Evolutionary conservation across 2,888 invertebrate genomes (phyloP).

Genomic region (Megalurothrips usitatus): DNA sequence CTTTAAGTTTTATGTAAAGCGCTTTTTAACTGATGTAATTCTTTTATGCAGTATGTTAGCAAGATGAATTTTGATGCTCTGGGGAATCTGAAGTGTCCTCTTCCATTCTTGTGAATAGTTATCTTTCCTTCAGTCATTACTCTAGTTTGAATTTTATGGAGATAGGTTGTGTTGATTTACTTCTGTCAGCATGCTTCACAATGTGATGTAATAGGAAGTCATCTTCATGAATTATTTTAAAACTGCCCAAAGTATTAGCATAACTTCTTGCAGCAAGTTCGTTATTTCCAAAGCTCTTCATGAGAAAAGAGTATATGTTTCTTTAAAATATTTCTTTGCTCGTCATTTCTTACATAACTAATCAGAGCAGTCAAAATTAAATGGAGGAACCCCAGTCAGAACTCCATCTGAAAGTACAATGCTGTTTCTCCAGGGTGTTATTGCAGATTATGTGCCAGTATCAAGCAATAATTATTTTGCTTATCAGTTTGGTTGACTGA

Average conservation of each 20-base stretch:
- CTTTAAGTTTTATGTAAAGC: not conserved
- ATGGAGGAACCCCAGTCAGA: too few species aligned
- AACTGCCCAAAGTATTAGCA: not conserved
- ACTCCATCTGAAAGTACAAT: too few species aligned
- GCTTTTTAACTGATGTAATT: not conserved
- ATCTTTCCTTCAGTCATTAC: not conserved
- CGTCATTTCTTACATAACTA: not conserved
- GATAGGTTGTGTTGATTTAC: not conserved
- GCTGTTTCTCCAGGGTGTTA: too few species aligned
- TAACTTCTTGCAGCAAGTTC: not conserved
- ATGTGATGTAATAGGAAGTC: not conserved
- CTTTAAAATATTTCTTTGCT: not conserved
- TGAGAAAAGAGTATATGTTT: not conserved
- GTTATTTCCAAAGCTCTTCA: not conserved
- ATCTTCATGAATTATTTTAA: not conserved
- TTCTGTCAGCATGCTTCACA: not conserved
- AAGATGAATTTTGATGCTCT: not conserved
- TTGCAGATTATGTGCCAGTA: not conserved
- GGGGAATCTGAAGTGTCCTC: not conserved
- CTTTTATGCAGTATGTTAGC: not conserved
- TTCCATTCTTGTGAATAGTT: not conserved
- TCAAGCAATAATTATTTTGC: conserved; percentile 3
- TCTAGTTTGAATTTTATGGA: not conserved
- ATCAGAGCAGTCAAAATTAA: not conserved
- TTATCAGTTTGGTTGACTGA: not conserved